Evolutionary conservation across 2,797 vertebrate species (phyloP).

Genomic region (Ciconia nigra): DNA sequence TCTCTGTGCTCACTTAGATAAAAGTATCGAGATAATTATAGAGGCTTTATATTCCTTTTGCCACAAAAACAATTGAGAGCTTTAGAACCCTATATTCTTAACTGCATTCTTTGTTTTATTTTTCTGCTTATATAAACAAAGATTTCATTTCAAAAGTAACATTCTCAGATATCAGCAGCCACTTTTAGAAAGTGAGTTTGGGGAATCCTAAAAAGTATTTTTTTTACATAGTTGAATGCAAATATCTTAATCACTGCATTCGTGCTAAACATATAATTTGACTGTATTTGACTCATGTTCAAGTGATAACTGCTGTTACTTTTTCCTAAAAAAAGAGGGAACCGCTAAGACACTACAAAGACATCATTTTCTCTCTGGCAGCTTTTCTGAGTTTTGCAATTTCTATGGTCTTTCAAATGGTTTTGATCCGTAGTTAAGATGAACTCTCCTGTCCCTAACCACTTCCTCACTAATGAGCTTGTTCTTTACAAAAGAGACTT

Average conservation of each 20-base stretch:
- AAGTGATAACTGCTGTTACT: neutral
- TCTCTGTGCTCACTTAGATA: constrained; percentile 49
- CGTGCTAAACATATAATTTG: neutral
- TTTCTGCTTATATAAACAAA: neutral
- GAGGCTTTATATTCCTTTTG: constrained; percentile 19
- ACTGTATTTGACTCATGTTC: neutral
- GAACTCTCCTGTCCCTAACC: neutral
- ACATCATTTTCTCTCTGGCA: neutral
- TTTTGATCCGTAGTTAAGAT: neutral
- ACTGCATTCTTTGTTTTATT: neutral
- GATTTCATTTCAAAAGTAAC: neutral
- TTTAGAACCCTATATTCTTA: neutral
- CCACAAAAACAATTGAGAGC: constrained; percentile 20
- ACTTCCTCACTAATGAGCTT: neutral
- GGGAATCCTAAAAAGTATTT: neutral
- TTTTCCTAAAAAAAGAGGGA: neutral
- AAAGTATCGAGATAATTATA: constrained; percentile 25
- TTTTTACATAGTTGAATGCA: neutral
- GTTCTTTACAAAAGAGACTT: neutral
- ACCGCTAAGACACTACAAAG: neutral
- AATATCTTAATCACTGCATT: neutral
- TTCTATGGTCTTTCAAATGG: neutral
- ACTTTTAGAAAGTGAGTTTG: neutral
- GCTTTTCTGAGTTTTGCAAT: neutral
- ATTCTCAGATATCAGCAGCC: neutral